Conservation (phyloP, 2,113 vertebrate genomes). For the Eurypyga helias region DNA sequence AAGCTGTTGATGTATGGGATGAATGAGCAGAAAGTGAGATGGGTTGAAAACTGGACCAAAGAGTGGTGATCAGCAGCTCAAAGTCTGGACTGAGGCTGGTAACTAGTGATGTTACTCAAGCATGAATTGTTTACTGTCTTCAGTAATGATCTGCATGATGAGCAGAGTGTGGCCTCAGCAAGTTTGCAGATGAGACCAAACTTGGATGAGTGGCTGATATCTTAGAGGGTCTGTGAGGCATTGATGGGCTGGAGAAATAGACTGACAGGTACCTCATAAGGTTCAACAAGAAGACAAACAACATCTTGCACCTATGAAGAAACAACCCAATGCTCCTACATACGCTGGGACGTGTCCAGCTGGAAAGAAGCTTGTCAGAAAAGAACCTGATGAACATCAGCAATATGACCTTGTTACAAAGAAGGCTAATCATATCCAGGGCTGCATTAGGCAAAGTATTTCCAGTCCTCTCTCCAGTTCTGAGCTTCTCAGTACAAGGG, state of each 20-base stretch:
- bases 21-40: not conserved
- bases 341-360: not conserved
- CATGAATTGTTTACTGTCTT: not conserved
- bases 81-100: not conserved
- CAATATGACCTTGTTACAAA: not conserved
- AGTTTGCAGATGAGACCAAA: not conserved
- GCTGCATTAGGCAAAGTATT: not conserved
- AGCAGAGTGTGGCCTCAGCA: not conserved
- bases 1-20: too few species aligned
- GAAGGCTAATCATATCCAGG: not conserved
- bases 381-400: not conserved
- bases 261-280: not conserved
- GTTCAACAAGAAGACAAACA: not conserved
- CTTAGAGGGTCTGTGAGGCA: not conserved
- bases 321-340: not conserved
- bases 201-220: not conserved
- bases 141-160: not conserved
- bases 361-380: not conserved
- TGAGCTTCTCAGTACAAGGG: not conserved
- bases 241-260: not conserved
- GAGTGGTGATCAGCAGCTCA: not conserved
- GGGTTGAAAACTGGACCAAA: not conserved
- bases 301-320: not conserved
- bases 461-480: not conserved
- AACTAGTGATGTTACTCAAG: not conserved